These are phyloP conservation scores for Cyclargus thomasi DNA, from an alignment of 1,140 invertebrate species.

Conservation along the genomic window DNA sequence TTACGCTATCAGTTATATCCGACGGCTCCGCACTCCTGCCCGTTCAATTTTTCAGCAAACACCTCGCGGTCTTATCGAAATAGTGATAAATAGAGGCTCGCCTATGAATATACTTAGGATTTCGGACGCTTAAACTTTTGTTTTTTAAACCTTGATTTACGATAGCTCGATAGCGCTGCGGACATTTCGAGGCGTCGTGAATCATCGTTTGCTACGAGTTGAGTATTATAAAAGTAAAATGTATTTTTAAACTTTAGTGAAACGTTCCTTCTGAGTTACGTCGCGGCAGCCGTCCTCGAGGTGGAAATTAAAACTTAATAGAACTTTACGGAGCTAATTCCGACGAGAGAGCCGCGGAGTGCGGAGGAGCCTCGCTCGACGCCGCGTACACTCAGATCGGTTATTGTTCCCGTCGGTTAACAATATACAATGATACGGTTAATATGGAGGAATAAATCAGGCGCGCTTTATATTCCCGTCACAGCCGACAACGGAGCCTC, in stretches of 20 bases:
- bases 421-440: constrained; percentile 54
- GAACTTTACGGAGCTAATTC: not conserved
- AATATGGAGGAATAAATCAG: constrained; percentile 67
- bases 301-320: not conserved
- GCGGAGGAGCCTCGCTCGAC: not conserved
- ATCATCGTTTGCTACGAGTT: not conserved
- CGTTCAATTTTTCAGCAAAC: constrained; percentile 49
- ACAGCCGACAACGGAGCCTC: constrained; percentile 64
- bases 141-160: constrained; percentile 20
- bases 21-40: constrained; percentile 32
- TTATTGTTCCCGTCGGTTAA: constrained; percentile 24
- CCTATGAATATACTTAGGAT: constrained; percentile 16
- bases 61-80: constrained; percentile 39
- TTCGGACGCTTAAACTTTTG: constrained; percentile 19
- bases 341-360: not conserved
- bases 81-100: constrained; percentile 40
- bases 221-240: not conserved
- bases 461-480: constrained; percentile 69
- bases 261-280: not conserved
- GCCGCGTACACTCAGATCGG: constrained; percentile 21
- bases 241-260: not conserved
- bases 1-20: constrained; percentile 56
- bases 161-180: not conserved
- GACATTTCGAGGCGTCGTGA: not conserved
- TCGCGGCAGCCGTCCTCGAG: not conserved